phyloP scores from a whole-genome alignment of 2,888 invertebrate genomes.

The Alviniconcha strummeri region DNA sequence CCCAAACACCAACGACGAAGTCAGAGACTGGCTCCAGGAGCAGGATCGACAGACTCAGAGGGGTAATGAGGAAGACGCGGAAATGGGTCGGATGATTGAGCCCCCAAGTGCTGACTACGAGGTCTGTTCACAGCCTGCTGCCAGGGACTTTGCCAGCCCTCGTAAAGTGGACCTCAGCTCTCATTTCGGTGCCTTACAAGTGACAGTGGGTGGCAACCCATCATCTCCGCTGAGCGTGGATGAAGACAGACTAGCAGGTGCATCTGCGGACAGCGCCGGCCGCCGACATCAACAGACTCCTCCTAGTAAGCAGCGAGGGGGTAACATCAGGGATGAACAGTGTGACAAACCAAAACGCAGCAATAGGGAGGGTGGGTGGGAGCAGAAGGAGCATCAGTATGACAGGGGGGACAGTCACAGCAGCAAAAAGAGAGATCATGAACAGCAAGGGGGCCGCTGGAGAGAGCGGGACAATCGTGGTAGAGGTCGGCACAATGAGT shows the following conservation, averaged over 20 bases:
- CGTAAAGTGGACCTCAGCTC: slow-evolving; percentile 47
- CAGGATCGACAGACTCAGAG: slow-evolving; percentile 39
- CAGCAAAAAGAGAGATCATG: neutral
- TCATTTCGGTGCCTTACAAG: slow-evolving; percentile 53
- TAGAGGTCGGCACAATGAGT: slow-evolving; percentile 2
- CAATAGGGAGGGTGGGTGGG: neutral
- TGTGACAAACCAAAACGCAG: neutral
- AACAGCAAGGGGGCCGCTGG: neutral
- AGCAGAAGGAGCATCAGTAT: neutral
- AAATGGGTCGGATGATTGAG: slow-evolving; percentile 18
- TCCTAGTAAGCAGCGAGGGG: neutral
- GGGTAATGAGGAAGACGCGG: slow-evolving; percentile 38
- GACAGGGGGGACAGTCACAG: slow-evolving; percentile 6
- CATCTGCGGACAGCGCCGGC: too few species aligned
- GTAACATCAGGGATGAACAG: neutral
- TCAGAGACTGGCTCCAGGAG: slow-evolving; percentile 52
- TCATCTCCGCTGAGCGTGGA: neutral
- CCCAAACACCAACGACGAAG: too few species aligned
- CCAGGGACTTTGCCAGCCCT: slow-evolving; percentile 17
- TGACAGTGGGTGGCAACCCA: slow-evolving; percentile 54
- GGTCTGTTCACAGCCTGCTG: slow-evolving; percentile 43
- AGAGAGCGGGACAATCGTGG: neutral
- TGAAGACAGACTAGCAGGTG: neutral
- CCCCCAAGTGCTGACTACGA: slow-evolving; percentile 34
- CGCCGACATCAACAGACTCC: too few species aligned